These are phyloP conservation scores for Bucorvus abyssinicus DNA, from an alignment of 2,797 vertebrate species.

Conservation along the genomic window DNA sequence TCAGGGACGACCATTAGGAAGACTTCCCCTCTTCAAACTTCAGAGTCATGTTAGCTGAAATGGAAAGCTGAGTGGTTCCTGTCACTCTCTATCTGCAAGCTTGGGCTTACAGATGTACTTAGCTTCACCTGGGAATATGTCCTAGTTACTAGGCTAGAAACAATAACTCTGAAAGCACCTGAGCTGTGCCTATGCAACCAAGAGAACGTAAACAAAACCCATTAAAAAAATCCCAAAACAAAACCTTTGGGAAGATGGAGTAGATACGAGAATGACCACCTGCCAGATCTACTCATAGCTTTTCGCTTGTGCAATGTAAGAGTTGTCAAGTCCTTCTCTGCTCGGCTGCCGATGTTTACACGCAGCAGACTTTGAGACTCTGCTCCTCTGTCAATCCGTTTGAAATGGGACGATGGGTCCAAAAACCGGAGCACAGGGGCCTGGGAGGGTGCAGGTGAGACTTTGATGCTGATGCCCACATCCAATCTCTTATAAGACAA, in stretches of 20 bases:
- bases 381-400: background rate
- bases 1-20: background rate
- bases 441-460: fast-evolving
- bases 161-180: background rate
- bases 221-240: background rate
- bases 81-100: background rate
- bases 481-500: background rate
- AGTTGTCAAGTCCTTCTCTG: background rate
- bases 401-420: background rate
- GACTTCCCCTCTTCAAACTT: background rate
- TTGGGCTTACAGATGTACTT: background rate
- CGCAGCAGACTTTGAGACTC: background rate
- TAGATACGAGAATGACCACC: background rate
- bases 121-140: background rate
- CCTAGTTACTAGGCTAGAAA: background rate
- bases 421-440: background rate
- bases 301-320: background rate
- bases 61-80: background rate
- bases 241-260: background rate
- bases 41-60: background rate
- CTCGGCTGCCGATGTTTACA: background rate
- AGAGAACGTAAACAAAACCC: too few species aligned
- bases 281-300: background rate
- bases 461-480: background rate
- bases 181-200: background rate